Conservation (phyloP, 2,797 vertebrate species). For the Phoeniculus purpureus region DNA sequence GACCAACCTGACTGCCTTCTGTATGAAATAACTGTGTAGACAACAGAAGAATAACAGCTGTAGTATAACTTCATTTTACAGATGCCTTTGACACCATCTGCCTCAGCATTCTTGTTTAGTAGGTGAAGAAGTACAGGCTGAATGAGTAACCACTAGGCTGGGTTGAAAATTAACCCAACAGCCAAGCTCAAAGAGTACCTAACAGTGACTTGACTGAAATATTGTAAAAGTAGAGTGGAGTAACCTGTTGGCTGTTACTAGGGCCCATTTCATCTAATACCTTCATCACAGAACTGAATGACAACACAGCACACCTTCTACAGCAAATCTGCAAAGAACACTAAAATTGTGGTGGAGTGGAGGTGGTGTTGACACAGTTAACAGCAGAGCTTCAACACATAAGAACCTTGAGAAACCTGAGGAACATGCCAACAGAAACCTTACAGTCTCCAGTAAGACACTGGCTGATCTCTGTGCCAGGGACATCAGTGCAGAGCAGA, state of each 20-base stretch:
- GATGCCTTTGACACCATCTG: background rate
- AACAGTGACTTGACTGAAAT: background rate
- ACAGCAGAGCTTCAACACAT: background rate
- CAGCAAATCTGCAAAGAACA: background rate
- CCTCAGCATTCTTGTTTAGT: background rate
- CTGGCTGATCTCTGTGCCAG: fast-evolving
- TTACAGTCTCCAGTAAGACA: background rate
- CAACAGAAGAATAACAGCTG: background rate
- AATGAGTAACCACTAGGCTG: background rate
- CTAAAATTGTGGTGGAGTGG: fast-evolving
- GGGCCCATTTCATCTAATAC: background rate
- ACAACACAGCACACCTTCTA: background rate
- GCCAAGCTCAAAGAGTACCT: background rate
- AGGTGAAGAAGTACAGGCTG: background rate
- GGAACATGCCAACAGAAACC: background rate
- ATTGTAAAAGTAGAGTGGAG: background rate
- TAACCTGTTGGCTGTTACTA: background rate
- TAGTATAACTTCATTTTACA: background rate
- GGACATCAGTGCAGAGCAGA: background rate
- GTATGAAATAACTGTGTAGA: background rate
- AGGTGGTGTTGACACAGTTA: background rate
- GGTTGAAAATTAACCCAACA: background rate
- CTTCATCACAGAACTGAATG: background rate
- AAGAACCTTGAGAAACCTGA: background rate
- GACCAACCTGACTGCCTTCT: background rate